Conservation (phyloP, 37 sponge, comb jelly and placozoan species). For the Aphrocallistes beatrix region DNA sequence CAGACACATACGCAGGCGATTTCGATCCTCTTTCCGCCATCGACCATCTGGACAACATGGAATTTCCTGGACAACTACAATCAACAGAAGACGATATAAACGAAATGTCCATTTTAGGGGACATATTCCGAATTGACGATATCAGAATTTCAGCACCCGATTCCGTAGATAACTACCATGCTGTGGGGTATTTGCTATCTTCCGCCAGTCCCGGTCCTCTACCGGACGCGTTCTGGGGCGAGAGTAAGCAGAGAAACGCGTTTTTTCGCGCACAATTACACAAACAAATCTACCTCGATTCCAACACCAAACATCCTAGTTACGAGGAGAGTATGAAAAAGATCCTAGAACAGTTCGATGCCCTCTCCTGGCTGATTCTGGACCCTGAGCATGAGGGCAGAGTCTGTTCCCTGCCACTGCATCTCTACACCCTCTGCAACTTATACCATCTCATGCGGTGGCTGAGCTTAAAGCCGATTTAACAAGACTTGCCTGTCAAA, state of each 20-base stretch:
- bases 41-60: neutral
- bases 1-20: neutral
- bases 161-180: neutral
- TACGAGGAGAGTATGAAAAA: neutral
- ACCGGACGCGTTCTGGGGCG: neutral
- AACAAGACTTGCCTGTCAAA: no score
- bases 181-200: neutral
- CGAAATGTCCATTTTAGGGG: neutral
- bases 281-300: neutral
- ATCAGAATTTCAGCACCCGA: neutral
- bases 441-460: neutral
- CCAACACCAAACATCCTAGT: neutral
- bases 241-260: neutral
- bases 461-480: neutral
- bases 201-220: neutral
- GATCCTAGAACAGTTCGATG: constrained; percentile 6
- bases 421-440: neutral
- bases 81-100: neutral
- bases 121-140: neutral
- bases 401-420: neutral
- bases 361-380: neutral
- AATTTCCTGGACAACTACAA: neutral
- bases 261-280: neutral
- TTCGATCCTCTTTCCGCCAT: neutral
- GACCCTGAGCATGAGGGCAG: neutral